Evolutionary conservation across 2,113 vertebrate species (phyloP).

Genomic region (Phrynosoma platyrhinos): DNA sequence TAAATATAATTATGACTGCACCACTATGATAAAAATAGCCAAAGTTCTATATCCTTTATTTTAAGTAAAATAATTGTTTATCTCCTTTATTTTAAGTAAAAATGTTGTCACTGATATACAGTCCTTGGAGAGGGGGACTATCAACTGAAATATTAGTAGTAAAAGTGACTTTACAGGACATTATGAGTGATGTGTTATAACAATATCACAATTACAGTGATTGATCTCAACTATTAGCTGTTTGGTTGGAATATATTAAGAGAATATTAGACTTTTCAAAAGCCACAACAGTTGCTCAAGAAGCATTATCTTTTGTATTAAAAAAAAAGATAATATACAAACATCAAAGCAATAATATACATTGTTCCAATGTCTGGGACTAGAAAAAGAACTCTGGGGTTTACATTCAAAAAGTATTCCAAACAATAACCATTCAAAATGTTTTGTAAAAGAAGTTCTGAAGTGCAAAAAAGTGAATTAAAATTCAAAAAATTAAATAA

Average conservation of each 20-base stretch:
- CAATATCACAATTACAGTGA: conserved; percentile 24
- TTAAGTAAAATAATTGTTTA: too few species aligned
- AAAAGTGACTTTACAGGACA: conserved; percentile 16
- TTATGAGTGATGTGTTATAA: not conserved
- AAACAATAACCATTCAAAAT: too few species aligned
- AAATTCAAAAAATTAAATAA: not conserved
- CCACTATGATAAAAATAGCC: too few species aligned
- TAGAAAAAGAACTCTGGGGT: not conserved
- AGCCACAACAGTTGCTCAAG: conserved; percentile 58
- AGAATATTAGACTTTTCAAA: conserved; percentile 50
- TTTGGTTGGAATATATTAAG: not conserved
- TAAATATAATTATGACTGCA: too few species aligned
- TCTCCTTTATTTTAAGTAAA: not conserved
- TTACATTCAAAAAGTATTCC: too few species aligned
- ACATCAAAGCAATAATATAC: not conserved
- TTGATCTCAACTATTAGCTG: conserved; percentile 43
- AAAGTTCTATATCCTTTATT: not conserved
- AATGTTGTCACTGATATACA: too few species aligned
- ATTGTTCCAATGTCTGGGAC: conserved; percentile 29
- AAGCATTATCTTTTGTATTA: not conserved
- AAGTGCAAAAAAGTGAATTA: not conserved
- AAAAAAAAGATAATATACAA: not conserved
- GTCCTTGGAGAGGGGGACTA: not conserved
- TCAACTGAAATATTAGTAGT: conserved; percentile 26
- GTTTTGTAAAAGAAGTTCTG: not conserved